Evolutionary conservation across 1,140 invertebrate species (phyloP).

Genomic region (Homarus americanus): DNA sequence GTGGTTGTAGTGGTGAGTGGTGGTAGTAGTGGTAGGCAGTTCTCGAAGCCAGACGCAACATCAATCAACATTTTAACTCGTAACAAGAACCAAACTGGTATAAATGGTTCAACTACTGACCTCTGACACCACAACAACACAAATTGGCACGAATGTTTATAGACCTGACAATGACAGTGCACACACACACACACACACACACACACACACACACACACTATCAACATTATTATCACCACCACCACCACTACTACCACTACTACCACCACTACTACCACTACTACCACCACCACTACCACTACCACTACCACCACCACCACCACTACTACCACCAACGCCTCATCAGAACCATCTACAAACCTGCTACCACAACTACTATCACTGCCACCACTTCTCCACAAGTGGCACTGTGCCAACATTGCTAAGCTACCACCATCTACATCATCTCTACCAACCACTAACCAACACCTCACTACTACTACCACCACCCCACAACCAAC

Average conservation of each 20-base stretch:
- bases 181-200: no score
- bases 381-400: background rate
- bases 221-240: background rate
- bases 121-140: no score
- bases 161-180: no score
- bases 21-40: no score
- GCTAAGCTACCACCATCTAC: background rate
- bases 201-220: no score
- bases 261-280: no score
- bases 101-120: no score
- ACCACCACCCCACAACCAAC: background rate
- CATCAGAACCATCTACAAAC: background rate
- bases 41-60: no score
- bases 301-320: background rate
- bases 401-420: background rate
- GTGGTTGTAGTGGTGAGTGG: background rate
- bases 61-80: no score
- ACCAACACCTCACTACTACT: background rate
- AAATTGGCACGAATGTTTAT: no score
- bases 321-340: background rate
- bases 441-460: background rate
- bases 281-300: conserved; percentile 1
- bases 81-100: no score
- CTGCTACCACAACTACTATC: background rate
- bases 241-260: background rate